Evolutionary conservation across 2,797 vertebrate species (phyloP).

Genomic region (Sarcoramphus papa): DNA sequence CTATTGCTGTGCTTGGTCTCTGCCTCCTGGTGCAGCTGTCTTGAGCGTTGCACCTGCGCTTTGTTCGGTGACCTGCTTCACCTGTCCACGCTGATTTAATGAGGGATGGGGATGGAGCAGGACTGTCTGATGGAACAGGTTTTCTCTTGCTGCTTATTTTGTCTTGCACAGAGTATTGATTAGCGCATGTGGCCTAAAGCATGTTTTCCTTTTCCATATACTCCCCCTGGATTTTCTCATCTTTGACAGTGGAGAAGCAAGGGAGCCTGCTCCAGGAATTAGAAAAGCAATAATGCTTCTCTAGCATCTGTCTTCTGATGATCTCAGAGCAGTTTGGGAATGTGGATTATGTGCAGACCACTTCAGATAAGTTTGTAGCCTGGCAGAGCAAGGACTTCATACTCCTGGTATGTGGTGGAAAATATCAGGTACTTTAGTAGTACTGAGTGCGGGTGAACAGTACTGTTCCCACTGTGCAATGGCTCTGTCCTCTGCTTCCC

Average conservation of each 20-base stretch:
- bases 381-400: background rate
- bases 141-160: background rate
- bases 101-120: background rate
- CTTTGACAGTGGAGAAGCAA: background rate
- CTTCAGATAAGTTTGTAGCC: background rate
- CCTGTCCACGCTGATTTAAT: background rate
- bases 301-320: background rate
- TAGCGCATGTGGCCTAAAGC: background rate
- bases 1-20: background rate
- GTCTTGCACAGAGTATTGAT: background rate
- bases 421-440: background rate
- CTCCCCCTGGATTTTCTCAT: background rate
- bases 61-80: background rate
- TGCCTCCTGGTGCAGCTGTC: background rate
- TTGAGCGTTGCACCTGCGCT: background rate
- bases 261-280: background rate
- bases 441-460: background rate
- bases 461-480: background rate
- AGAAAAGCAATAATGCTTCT: background rate
- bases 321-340: background rate
- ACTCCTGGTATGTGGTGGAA: background rate
- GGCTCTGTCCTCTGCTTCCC: background rate
- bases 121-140: background rate
- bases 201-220: background rate
- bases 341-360: background rate